Conservation (phyloP, 2,797 vertebrate species). For the Falco cherrug region DNA sequence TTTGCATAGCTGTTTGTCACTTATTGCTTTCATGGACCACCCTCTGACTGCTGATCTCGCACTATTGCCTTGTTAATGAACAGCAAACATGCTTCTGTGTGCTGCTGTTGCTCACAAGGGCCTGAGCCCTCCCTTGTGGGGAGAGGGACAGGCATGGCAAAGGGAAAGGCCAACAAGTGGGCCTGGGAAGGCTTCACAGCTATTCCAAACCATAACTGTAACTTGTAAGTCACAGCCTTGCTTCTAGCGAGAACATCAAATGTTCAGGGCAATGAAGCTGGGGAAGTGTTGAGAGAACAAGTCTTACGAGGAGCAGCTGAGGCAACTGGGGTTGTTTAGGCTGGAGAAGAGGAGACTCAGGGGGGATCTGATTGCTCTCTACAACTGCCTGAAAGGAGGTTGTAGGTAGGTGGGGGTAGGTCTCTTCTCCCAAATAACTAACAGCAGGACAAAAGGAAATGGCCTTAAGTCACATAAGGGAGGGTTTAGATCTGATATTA, state of each 20-base stretch:
- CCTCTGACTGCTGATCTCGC: not conserved
- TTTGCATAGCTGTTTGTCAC: not conserved
- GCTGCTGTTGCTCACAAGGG: not conserved
- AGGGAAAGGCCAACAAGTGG: not conserved
- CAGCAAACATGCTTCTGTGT: fast-evolving
- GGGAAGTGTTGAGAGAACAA: too few species aligned
- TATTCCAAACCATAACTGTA: not conserved
- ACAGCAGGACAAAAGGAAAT: too few species aligned
- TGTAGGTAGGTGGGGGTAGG: too few species aligned
- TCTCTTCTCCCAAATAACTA: too few species aligned
- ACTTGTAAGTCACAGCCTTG: not conserved
- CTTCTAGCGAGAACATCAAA: not conserved
- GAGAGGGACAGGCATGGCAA: not conserved
- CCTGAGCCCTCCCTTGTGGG: not conserved
- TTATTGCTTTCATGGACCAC: not conserved
- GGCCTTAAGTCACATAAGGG: too few species aligned
- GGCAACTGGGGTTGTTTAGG: too few species aligned
- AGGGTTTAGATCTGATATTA: too few species aligned
- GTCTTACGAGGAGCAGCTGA: too few species aligned
- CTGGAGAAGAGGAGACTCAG: too few species aligned
- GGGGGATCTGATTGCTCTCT: too few species aligned
- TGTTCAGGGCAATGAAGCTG: too few species aligned
- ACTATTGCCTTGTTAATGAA: not conserved
- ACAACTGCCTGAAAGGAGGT: too few species aligned
- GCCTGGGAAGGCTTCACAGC: not conserved